Evolutionary conservation across 2,797 vertebrate species (phyloP).

Genomic region (Otolemur crassicaudatus): DNA sequence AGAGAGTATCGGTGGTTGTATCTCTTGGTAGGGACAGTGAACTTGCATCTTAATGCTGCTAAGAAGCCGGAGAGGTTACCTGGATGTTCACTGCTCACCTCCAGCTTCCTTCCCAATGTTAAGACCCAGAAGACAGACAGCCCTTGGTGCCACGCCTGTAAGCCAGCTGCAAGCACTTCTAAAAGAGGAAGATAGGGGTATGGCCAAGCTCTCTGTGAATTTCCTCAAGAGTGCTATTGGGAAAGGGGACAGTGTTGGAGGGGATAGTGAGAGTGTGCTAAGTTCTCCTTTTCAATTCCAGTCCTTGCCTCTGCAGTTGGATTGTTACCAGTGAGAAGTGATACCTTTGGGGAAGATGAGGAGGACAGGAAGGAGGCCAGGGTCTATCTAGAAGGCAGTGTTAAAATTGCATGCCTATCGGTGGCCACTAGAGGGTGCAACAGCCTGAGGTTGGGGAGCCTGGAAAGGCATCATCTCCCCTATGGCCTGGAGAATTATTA

Average conservation of each 20-base stretch:
- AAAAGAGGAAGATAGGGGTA: not conserved
- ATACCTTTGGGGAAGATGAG: not conserved
- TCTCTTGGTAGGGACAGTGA: not conserved
- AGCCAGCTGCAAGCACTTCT: not conserved
- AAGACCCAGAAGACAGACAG: not conserved
- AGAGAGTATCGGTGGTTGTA: not conserved
- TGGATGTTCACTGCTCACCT: not conserved
- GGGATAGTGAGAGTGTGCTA: not conserved
- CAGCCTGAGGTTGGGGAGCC: conserved; percentile 22
- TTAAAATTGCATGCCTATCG: not conserved
- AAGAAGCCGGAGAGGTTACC: not conserved
- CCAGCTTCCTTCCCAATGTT: not conserved
- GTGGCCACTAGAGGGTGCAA: conserved; percentile 58
- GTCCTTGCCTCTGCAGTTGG: not conserved
- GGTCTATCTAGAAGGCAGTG: not conserved
- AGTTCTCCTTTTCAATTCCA: not conserved
- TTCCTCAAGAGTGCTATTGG: not conserved
- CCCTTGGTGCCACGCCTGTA: not conserved
- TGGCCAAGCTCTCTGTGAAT: not conserved
- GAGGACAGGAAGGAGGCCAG: not conserved
- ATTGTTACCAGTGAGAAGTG: not conserved
- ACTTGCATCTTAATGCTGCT: not conserved
- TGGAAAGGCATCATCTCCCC: not conserved
- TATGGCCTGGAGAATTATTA: not conserved
- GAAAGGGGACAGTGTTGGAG: not conserved